Evolutionary conservation across 2,888 invertebrate species (phyloP).

Genomic region (Ectobius pallidus): DNA sequence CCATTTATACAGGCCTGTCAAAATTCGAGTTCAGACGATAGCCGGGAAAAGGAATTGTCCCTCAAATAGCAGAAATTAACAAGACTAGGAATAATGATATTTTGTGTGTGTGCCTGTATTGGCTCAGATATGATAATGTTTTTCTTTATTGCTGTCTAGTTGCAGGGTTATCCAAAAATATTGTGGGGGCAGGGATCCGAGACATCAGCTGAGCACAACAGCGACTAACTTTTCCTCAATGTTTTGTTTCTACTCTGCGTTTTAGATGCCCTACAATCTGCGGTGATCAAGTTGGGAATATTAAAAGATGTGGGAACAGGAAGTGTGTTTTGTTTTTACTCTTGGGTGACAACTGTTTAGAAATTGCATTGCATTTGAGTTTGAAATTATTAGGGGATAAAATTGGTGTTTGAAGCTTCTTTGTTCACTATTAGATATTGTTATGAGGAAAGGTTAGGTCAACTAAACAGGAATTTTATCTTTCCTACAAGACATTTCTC

Average conservation of each 20-base stretch:
- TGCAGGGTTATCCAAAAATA: conserved; percentile 64
- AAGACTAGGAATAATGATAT: conserved; percentile 35
- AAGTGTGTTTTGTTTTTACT: background rate
- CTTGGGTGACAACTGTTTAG: conserved; percentile 12
- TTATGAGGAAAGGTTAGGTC: conserved; percentile 43
- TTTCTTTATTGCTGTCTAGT: conserved; percentile 49
- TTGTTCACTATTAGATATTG: conserved; percentile 7
- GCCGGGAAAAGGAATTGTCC: conserved; percentile 49
- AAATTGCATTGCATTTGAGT: background rate
- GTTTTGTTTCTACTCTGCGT: conserved; percentile 16
- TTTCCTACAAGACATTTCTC: conserved; percentile 38
- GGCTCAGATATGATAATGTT: conserved; percentile 65
- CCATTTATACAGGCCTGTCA: conserved; percentile 55
- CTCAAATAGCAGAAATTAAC: conserved; percentile 28
- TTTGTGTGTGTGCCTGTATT: conserved; percentile 47
- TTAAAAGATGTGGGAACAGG: background rate
- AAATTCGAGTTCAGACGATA: conserved; percentile 46
- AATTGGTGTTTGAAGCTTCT: conserved; percentile 18
- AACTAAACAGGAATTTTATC: conserved; percentile 3
- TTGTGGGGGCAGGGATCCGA: conserved; percentile 41
- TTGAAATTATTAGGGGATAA: conserved; percentile 16
- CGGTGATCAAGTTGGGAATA: background rate
- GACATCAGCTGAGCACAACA: conserved; percentile 41
- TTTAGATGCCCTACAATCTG: conserved; percentile 10
- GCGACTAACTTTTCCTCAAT: conserved; percentile 44